phyloP scores from a whole-genome alignment of 2,888 invertebrate species.

The Melieria picta region DNA sequence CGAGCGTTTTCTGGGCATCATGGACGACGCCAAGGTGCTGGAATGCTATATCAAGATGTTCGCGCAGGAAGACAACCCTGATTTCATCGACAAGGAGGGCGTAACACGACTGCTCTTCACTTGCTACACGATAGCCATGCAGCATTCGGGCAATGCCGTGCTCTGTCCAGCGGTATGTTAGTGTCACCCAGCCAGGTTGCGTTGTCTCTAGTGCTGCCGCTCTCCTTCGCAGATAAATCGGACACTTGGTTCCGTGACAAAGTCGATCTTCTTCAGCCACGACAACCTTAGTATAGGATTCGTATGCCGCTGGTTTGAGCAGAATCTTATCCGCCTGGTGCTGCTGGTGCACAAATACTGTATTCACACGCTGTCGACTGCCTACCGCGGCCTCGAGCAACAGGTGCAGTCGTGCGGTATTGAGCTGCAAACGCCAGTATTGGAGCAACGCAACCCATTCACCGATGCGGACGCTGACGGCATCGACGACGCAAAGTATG shows the following conservation, averaged over 20 bases:
- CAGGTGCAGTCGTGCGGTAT: constrained; percentile 67
- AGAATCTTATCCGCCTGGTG: constrained; percentile 80
- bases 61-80: constrained; percentile 69
- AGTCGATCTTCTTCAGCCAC: constrained; percentile 85
- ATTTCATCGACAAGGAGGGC: constrained; percentile 72
- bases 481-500: constrained; percentile 44
- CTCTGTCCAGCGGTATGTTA: constrained; percentile 70
- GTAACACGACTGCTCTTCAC: constrained; percentile 75
- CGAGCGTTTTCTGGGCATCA: constrained; percentile 71
- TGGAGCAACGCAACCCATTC: constrained; percentile 70
- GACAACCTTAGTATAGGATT: constrained; percentile 78
- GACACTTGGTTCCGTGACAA: constrained; percentile 77
- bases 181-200: background rate
- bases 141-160: constrained; percentile 74
- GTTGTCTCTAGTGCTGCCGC: background rate
- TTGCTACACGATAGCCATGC: constrained; percentile 83
- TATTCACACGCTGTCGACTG: constrained; percentile 67
- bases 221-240: constrained; percentile 70
- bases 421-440: constrained; percentile 80
- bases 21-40: constrained; percentile 72
- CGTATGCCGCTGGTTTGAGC: constrained; percentile 83
- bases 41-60: constrained; percentile 78
- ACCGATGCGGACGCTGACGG: constrained; percentile 50
- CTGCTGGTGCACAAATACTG: constrained; percentile 78
- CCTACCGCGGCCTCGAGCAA: constrained; percentile 69